Conservation (phyloP, 2,797 vertebrate genomes). For the Naso thynnoides region DNA sequence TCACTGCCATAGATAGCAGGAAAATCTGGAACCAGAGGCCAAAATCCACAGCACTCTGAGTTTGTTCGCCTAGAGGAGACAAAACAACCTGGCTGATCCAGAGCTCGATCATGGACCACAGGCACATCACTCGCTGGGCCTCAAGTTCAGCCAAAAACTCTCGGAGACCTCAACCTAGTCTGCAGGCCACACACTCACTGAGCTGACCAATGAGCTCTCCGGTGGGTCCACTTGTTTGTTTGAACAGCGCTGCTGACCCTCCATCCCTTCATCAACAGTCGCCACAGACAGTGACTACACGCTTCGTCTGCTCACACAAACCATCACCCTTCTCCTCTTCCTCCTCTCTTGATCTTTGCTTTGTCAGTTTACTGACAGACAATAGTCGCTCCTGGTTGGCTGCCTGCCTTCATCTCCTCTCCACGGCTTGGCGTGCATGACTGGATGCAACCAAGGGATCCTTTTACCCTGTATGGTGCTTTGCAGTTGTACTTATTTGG, state of each 20-base stretch:
- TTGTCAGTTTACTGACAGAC: constrained; percentile 61
- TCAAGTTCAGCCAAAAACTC: constrained; percentile 60
- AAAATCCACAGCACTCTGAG: constrained; percentile 66
- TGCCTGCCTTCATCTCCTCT: constrained; percentile 24
- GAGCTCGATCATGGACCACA: constrained; percentile 54
- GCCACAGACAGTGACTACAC: constrained; percentile 79
- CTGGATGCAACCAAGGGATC: constrained; percentile 21
- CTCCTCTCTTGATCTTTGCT: constrained; percentile 13
- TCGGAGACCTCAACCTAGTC: constrained; percentile 38
- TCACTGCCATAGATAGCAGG: constrained; percentile 20
- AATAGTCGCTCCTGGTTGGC: constrained; percentile 17
- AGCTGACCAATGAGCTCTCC: constrained; percentile 43
- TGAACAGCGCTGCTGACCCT: constrained; percentile 44
- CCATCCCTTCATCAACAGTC: constrained; percentile 66
- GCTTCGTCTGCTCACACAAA: constrained; percentile 39
- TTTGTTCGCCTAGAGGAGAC: constrained; percentile 37
- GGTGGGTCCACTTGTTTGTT: constrained; percentile 62
- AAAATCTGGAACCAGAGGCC: constrained; percentile 50
- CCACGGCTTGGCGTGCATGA: constrained; percentile 16
- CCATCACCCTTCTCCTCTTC: constrained; percentile 34
- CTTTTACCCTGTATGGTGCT: constrained; percentile 76
- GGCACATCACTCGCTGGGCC: constrained; percentile 71
- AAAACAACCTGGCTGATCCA: constrained; percentile 46
- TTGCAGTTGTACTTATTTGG: constrained; percentile 2
- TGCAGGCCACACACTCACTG: constrained; percentile 17